Percentiles rank a stretch among this genome's conserved stretches.
Conservation (phyloP, 2,797 vertebrate genomes). For the Poeciliopsis paucimaculata region DNA sequence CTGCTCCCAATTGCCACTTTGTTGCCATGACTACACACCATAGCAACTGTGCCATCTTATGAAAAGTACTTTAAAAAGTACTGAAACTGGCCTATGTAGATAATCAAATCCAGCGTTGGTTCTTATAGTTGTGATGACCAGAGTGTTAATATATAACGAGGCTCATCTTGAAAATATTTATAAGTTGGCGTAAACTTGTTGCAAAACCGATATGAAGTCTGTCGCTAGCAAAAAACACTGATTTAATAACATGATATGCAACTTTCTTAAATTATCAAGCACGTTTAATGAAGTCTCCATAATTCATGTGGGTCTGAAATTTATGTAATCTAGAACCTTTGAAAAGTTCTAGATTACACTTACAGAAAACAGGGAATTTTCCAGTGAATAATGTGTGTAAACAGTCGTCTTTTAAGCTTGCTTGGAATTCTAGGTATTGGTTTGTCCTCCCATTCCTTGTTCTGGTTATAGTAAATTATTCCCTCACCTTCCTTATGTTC, state of each 20-base stretch:
- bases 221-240: not conserved
- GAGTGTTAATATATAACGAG: not conserved
- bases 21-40: not conserved
- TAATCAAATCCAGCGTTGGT: not conserved
- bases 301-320: not conserved
- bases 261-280: not conserved
- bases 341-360: not conserved
- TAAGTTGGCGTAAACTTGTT: not conserved
- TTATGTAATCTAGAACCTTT: not conserved
- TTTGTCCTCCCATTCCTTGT: not conserved
- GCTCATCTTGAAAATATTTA: not conserved
- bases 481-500: not conserved
- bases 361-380: not conserved
- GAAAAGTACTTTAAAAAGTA: not conserved
- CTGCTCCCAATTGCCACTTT: not conserved
- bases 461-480: not conserved
- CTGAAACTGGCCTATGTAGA: not conserved
- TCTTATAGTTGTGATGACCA: not conserved
- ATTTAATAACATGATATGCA: not conserved
- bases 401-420: not conserved
- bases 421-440: not conserved
- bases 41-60: not conserved
- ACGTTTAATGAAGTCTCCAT: not conserved
- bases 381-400: not conserved
- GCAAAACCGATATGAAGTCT: not conserved